These are phyloP conservation scores for Paedocypris sp. DNA, from an alignment of 2,113 vertebrate species.

Conservation along the genomic window DNA sequence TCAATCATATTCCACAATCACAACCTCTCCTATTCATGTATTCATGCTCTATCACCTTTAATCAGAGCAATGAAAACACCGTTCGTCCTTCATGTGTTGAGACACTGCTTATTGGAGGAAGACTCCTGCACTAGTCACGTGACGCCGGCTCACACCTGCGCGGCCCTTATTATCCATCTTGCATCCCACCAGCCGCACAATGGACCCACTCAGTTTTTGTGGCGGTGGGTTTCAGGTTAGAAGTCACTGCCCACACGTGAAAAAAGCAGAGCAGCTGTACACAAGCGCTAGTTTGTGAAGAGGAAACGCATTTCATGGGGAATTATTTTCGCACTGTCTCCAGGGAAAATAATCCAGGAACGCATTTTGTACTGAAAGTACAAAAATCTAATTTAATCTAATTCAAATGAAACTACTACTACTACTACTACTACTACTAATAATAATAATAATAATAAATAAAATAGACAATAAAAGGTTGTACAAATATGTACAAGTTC, in stretches of 20 bases:
- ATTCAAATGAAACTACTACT: too few relatives aligned
- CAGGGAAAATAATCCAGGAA: too few relatives aligned
- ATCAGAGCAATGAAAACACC: slow-evolving; percentile 7
- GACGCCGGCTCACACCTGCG: neutral
- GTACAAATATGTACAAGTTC: too few relatives aligned
- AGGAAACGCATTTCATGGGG: too few relatives aligned
- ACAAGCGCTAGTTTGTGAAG: neutral
- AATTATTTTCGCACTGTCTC: too few relatives aligned
- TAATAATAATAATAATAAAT: too few relatives aligned
- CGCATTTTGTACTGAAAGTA: too few relatives aligned
- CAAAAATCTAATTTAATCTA: too few relatives aligned
- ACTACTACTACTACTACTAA: too few relatives aligned
- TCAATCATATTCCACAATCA: neutral
- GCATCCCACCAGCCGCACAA: slow-evolving; percentile 1
- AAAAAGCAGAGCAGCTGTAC: neutral
- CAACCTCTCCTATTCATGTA: slow-evolving; percentile 23
- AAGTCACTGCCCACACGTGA: neutral
- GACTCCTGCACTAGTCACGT: neutral
- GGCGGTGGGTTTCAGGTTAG: slow-evolving; percentile 17
- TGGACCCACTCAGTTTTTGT: slow-evolving; percentile 19
- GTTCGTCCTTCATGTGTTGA: neutral
- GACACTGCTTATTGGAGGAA: slow-evolving; percentile 10
- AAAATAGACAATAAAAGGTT: too few relatives aligned
- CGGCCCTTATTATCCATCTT: slow-evolving; percentile 21
- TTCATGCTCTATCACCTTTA: slow-evolving; percentile 10